Evolutionary conservation across 2,888 invertebrate species (phyloP), one percentile per base, ranked within the genome.

Genomic region (Graphium colonna): DNA sequence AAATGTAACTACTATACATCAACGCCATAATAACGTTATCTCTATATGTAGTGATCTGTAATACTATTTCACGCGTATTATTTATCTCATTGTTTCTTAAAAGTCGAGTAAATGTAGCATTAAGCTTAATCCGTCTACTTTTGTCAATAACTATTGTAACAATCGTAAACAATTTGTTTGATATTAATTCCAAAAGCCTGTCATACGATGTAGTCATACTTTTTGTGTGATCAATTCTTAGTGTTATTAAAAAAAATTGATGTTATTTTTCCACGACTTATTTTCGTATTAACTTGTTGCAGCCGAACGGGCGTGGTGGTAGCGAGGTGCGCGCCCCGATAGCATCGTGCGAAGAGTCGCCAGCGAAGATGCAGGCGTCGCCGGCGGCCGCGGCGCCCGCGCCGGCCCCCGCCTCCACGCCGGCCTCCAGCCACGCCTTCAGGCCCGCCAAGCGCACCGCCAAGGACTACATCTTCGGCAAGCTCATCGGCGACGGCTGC

Each of bases 401-500:
- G 61, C 76, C 84, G 50, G 76, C 89, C 28, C 77, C 76, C 46
- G 69, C 82, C 39, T 70, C 90, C n/a, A 80, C 86, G 50, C 84
- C 85, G 36, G 82, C 86, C 26, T 76, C 86, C 47, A 82, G 77
- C 72, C 77, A 89, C 70, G 67, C 85, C 59, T 71, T 72, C 62
- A 79, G 71, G 59, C 76, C 91, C 43, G 85, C 92, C 46, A 96
- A 95, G 76, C 91, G 94, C 68, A 93, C 93, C 15, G 93, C 97
- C 51, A 94, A 94, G 74, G 98, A 99, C 87, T 99, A 96, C 80
- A 95, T 96, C 71, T 99, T 99, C 89, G 97, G 97, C 55, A 97
- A 96, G 90, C 92, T 96, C 59, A 95, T 99, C 68, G 99, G 99
- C 60, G 98, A 99, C 83, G 99, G 99, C 61, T 98, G 98, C 78